Conservation (phyloP, 1,140 invertebrate species). For the Aphaenogaster ashmeadi region DNA sequence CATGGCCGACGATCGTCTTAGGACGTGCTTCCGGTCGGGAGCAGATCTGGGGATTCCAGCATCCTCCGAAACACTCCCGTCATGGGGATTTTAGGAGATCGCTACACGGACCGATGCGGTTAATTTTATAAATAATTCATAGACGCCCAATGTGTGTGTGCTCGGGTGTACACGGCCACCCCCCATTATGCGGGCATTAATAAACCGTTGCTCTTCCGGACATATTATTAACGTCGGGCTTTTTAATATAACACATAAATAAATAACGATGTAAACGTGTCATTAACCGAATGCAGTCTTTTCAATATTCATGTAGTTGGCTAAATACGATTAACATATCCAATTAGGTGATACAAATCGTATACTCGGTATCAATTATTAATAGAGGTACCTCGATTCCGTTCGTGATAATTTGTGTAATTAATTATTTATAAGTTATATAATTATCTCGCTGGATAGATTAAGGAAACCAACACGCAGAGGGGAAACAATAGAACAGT, state of each 20-base stretch:
- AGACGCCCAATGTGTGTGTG: neutral
- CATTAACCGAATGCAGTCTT: constrained; percentile 46
- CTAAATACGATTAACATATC: constrained; percentile 63
- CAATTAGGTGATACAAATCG: constrained; percentile 61
- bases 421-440: constrained; percentile 50
- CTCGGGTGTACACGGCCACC: neutral
- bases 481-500: neutral
- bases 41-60: constrained; percentile 27
- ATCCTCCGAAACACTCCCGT: constrained; percentile 9
- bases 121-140: constrained; percentile 68
- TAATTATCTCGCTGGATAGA: constrained; percentile 36
- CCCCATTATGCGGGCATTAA: constrained; percentile 47
- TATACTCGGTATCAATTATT: constrained; percentile 52
- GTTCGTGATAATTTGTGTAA: constrained; percentile 44
- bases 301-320: constrained; percentile 53
- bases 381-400: constrained; percentile 25
- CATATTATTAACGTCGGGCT: constrained; percentile 57
- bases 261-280: constrained; percentile 59
- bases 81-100: constrained; percentile 40
- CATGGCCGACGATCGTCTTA: constrained; percentile 76
- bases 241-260: constrained; percentile 53
- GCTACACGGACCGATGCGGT: constrained; percentile 42
- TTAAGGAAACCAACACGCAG: constrained; percentile 25
- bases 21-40: constrained; percentile 45
- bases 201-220: constrained; percentile 57